Conservation (phyloP, 2,888 invertebrate genomes). For the Sarcophaga rosellei region DNA sequence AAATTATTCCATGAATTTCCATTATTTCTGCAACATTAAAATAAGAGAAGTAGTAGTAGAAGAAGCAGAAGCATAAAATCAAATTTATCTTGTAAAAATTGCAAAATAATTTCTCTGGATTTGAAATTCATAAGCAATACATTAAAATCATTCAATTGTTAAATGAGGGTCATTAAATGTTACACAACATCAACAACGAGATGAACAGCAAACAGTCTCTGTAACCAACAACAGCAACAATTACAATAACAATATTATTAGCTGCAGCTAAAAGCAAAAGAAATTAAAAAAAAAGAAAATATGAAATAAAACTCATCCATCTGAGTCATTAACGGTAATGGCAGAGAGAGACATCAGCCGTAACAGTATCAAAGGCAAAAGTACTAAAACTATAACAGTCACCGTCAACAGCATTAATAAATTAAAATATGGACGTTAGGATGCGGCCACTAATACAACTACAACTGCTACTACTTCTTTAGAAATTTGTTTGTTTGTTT, state of each 20-base stretch:
- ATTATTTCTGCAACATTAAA: slow-evolving; percentile 56
- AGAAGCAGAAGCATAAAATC: too few relatives aligned
- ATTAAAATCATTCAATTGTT: slow-evolving; percentile 65
- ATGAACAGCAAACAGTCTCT: slow-evolving; percentile 41
- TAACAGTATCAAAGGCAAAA: not conserved
- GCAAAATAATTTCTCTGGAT: slow-evolving; percentile 9
- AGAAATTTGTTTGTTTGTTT: not conserved
- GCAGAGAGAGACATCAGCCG: not conserved
- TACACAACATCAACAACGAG: slow-evolving; percentile 62
- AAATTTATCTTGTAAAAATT: slow-evolving; percentile 49
- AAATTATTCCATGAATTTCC: slow-evolving; percentile 18
- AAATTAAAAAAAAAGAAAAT: too few relatives aligned
- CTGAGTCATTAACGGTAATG: slow-evolving; percentile 4
- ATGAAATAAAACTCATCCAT: not conserved
- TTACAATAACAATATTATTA: too few relatives aligned
- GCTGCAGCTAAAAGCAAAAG: too few relatives aligned
- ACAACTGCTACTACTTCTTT: not conserved
- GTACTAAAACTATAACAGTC: not conserved
- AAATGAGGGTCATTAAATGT: slow-evolving; percentile 68
- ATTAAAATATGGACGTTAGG: slow-evolving; percentile 29
- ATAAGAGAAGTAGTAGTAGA: not conserved
- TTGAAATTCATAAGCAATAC: slow-evolving; percentile 51
- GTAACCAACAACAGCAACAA: too few relatives aligned
- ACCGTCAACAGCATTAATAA: slow-evolving; percentile 42
- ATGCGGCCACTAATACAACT: too few relatives aligned